A percentile compares a stretch with the other conserved stretches of the same genome.
Evolutionary conservation across 2,113 vertebrate genomes (phyloP).

Genomic region (Chelonoidis abingdonii): DNA sequence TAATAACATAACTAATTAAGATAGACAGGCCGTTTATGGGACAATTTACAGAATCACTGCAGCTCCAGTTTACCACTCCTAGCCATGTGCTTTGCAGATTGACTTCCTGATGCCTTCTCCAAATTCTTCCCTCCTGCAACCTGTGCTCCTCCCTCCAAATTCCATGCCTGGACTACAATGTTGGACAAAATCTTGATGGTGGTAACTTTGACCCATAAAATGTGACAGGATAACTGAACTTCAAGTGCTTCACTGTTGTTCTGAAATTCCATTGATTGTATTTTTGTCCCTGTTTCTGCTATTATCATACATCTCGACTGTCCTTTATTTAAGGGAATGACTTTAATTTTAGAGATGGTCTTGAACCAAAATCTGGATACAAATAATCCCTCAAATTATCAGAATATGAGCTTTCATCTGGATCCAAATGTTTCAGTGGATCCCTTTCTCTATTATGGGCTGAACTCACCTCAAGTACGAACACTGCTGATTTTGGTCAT

Average conservation of each 20-base stretch:
- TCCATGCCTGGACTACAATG: neutral
- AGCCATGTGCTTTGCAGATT: neutral
- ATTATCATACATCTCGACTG: neutral
- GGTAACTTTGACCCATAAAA: neutral
- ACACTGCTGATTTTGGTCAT: neutral
- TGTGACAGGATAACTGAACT: constrained; percentile 3
- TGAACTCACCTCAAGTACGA: neutral
- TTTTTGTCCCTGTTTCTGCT: neutral
- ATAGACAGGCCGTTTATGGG: neutral
- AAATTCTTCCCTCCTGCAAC: neutral
- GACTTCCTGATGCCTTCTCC: neutral
- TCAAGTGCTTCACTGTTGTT: neutral
- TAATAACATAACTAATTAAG: neutral
- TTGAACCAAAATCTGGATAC: neutral
- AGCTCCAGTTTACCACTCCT: neutral
- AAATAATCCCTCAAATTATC: neutral
- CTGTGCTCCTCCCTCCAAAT: neutral
- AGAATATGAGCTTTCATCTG: neutral
- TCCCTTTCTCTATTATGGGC: neutral
- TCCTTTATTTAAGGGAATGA: neutral
- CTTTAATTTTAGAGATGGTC: neutral
- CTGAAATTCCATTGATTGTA: neutral
- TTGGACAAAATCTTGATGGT: neutral
- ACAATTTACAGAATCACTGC: neutral
- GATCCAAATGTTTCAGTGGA: neutral